Percentiles rank a stretch among this genome's conserved stretches.
Conservation (phyloP, 2,113 vertebrate genomes). For the Pollimyrus isidori region DNA sequence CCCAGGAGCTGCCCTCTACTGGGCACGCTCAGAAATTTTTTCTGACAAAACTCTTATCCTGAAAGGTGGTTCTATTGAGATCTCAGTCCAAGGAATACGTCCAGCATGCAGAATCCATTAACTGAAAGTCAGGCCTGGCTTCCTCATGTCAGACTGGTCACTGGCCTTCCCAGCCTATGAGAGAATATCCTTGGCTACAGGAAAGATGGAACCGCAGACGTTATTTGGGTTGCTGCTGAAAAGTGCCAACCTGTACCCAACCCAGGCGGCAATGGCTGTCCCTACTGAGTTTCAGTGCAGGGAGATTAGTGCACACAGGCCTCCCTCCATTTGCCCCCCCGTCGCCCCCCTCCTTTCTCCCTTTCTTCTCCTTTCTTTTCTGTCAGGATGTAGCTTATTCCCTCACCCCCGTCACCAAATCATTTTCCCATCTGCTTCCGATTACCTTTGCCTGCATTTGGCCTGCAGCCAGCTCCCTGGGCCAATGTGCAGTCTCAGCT, state of each 20-base stretch:
- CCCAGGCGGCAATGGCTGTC: conserved; percentile 31
- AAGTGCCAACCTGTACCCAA: neutral
- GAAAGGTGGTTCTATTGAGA: neutral
- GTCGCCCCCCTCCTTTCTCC: neutral
- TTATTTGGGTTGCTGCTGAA: neutral
- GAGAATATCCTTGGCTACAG: neutral
- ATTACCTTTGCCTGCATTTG: conserved; percentile 70
- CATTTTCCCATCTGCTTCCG: conserved; percentile 65
- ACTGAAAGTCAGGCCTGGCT: neutral
- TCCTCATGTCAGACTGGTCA: neutral
- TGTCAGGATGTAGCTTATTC: conserved; percentile 55
- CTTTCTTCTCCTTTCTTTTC: conserved; percentile 30
- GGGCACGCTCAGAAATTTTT: neutral
- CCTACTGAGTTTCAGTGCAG: conserved; percentile 35
- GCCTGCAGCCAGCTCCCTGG: conserved; percentile 61
- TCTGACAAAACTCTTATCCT: neutral
- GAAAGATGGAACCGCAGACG: neutral
- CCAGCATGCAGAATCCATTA: neutral
- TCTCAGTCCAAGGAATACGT: neutral
- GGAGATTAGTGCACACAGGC: conserved; percentile 20
- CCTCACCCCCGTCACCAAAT: conserved; percentile 57
- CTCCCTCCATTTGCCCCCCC: conserved; percentile 13
- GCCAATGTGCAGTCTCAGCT: conserved; percentile 52
- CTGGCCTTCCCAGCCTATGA: neutral
- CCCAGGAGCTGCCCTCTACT: neutral